These are phyloP conservation scores for Drosophila demipolita DNA, from an alignment of 2,888 invertebrate genomes.

Conservation along the genomic window DNA sequence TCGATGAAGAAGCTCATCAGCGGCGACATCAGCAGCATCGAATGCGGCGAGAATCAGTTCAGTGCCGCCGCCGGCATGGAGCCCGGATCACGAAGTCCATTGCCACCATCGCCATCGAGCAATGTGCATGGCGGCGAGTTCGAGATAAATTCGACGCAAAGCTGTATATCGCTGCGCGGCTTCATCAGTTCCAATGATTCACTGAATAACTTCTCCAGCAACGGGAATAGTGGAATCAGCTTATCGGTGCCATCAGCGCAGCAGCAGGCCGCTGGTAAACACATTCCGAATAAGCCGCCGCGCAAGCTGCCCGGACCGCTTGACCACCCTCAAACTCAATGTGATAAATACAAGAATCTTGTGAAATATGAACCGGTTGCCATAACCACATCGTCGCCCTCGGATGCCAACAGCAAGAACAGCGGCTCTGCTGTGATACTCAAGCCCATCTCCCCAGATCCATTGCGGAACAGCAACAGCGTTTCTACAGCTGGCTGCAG, in stretches of 20 bases:
- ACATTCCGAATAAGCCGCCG: constrained; percentile 84
- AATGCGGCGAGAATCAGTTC: constrained; percentile 91
- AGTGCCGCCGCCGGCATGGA: constrained; percentile 91
- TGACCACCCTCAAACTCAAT: constrained; percentile 62
- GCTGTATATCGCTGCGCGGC: constrained; percentile 80
- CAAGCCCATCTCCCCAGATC: constrained; percentile 80
- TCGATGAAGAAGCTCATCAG: constrained; percentile 93
- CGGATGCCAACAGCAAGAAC: constrained; percentile 76
- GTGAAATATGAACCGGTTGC: constrained; percentile 84
- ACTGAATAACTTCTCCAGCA: constrained; percentile 79
- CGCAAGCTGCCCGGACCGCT: constrained; percentile 78
- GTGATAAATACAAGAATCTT: constrained; percentile 83
- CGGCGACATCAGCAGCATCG: constrained; percentile 89
- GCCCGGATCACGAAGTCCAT: constrained; percentile 92
- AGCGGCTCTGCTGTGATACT: constrained; percentile 82
- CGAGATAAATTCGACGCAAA: constrained; percentile 83
- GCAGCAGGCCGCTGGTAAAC: constrained; percentile 59
- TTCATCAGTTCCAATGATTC: constrained; percentile 84
- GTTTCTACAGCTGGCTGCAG: neutral
- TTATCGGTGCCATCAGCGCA: constrained; percentile 33
- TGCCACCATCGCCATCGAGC: constrained; percentile 88
- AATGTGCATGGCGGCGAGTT: constrained; percentile 81
- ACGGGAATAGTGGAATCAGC: constrained; percentile 44
- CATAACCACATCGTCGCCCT: constrained; percentile 81
- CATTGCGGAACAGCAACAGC: constrained; percentile 2